Evolutionary conservation across 2,888 invertebrate genomes (phyloP).

Genomic region (Latrodectus hesperus): DNA sequence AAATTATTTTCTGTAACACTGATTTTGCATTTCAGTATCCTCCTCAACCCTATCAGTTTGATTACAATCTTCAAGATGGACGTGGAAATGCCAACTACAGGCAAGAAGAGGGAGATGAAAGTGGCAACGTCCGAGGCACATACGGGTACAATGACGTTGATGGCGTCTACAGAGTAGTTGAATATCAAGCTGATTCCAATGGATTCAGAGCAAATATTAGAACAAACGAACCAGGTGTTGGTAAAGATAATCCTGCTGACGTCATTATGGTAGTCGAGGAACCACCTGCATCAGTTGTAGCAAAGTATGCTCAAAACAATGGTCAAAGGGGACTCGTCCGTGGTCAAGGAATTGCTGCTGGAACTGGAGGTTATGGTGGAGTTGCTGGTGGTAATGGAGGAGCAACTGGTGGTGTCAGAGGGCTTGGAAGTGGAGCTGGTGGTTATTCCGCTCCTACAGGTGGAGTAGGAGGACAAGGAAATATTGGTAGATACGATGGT

Average conservation of each 20-base stretch:
- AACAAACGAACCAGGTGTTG: constrained; percentile 69
- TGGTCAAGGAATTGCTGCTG: constrained; percentile 46
- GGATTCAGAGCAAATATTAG: constrained; percentile 70
- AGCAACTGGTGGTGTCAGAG: constrained; percentile 6
- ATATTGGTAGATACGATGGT: too few relatives aligned
- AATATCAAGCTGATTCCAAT: constrained; percentile 71
- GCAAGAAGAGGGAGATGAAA: constrained; percentile 70
- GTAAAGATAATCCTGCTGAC: constrained; percentile 60
- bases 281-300: constrained; percentile 62
- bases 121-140: constrained; percentile 70
- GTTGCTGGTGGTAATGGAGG: constrained; percentile 1
- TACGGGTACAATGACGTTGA: constrained; percentile 71
- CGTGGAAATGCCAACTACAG: constrained; percentile 71
- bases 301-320: constrained; percentile 33
- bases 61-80: constrained; percentile 70
- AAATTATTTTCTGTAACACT: neutral
- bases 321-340: constrained; percentile 45
- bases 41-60: constrained; percentile 71
- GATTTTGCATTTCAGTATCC: constrained; percentile 12
- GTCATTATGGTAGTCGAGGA: constrained; percentile 55
- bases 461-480: too few relatives aligned
- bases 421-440: neutral
- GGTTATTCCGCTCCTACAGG: neutral
- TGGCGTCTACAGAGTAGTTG: constrained; percentile 70
- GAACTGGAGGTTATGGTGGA: constrained; percentile 6